These are phyloP conservation scores for Ectemnius lituratus DNA, from an alignment of 2,888 invertebrate species.

Conservation along the genomic window DNA sequence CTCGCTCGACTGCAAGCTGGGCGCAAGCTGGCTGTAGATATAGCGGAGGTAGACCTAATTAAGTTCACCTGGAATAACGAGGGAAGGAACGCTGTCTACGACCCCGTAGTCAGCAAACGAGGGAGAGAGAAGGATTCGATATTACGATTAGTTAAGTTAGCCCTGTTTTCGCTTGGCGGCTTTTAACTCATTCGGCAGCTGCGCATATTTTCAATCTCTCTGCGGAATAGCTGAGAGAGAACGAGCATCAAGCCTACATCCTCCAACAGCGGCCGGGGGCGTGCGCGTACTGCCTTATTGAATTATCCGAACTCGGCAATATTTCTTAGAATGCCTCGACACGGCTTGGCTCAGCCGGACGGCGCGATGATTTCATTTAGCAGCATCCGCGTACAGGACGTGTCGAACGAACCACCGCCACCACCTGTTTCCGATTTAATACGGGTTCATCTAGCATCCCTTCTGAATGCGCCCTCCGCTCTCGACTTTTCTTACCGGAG, in stretches of 20 bases:
- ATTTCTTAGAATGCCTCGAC: neutral
- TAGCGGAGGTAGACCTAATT: constrained; percentile 26
- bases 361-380: neutral
- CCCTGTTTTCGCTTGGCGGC: too few relatives aligned
- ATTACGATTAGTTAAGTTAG: too few relatives aligned
- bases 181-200: too few relatives aligned
- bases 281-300: neutral
- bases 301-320: neutral
- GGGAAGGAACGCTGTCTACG: neutral
- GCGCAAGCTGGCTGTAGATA: too few relatives aligned
- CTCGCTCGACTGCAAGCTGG: constrained; percentile 13
- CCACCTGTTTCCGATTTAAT: constrained; percentile 37
- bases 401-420: constrained; percentile 19
- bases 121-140: too few relatives aligned
- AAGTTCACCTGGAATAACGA: constrained; percentile 7
- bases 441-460: constrained; percentile 2
- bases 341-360: neutral
- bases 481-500: neutral
- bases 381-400: neutral
- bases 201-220: too few relatives aligned
- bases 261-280: too few relatives aligned
- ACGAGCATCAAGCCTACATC: too few relatives aligned
- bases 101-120: too few relatives aligned
- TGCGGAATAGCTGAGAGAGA: too few relatives aligned
- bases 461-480: constrained; percentile 13